Conservation (phyloP, 2,797 vertebrate genomes). For the Sus cebifrons region DNA sequence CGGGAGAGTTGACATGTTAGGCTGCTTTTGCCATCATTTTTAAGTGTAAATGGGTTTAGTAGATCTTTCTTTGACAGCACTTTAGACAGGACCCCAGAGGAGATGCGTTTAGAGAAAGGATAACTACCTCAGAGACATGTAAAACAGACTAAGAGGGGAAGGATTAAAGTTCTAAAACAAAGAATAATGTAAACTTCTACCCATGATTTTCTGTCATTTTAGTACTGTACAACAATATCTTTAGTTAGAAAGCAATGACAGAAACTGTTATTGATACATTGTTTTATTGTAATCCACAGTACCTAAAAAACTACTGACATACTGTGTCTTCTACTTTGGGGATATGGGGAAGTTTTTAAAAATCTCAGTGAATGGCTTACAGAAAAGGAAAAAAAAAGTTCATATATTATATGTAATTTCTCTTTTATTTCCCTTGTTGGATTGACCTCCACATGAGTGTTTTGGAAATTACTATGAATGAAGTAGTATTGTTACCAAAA, state of each 20-base stretch:
- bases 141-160: background rate
- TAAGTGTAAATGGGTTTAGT: background rate
- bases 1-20: background rate
- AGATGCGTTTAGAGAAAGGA: background rate
- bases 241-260: conserved; percentile 28
- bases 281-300: conserved; percentile 32
- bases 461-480: conserved; percentile 39
- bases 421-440: background rate
- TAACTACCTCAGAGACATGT: background rate
- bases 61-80: background rate
- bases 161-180: background rate
- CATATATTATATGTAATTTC: background rate
- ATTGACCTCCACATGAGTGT: background rate
- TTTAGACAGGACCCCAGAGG: background rate
- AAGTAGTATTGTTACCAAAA: background rate
- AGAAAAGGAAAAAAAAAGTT: background rate
- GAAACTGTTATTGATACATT: background rate
- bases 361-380: background rate
- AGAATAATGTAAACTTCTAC: background rate
- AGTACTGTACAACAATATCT: background rate
- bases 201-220: background rate
- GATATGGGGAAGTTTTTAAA: background rate
- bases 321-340: background rate
- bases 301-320: background rate
- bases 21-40: background rate